Base-by-base conservation (phyloP, 2,888 invertebrate species). In the Meteorus cinctellus region DNA sequence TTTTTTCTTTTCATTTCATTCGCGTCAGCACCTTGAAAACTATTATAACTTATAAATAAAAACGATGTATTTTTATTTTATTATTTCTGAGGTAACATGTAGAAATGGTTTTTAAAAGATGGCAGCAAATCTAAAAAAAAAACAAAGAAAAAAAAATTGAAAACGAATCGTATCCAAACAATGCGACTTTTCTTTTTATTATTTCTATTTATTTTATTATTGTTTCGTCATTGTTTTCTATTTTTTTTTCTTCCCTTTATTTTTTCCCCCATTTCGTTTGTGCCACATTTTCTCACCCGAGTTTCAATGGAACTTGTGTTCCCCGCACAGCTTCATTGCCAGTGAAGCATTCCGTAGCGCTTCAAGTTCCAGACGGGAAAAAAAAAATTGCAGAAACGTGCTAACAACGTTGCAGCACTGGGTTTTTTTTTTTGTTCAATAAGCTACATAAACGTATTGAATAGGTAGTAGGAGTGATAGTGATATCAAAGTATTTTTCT, bases 281-380 rank as follows among this genome's bases (percentile, higher is more conserved):
- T 5, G 12, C 19, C 19, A 27, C 66, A 41, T 66, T 66, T 66
- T 27, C 14, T 41, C 66, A 8, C 19, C 10, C n/a, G 36, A 19
- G 66, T 66, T 45, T 66, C 66, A 66, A 66, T 66, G 55, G 19
- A 19, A 55, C 19, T 55, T 55, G 55, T 55, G 24, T 55, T 55
- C 55, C 55, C 48, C 36, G 10, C 48, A 51, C 68, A 29, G 68
- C 59, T 59, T 59, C 36, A 31, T 29, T 16, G 55, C 55, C 19
- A 24, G 55, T 55, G 19, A 8, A 55, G 31, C 29, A 70, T 70
- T 59, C 59, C 59, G 31, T 31, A n/a, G 59, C 36, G 24, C 59
- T 51, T 36, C 12, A 29, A 19, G 31, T 48, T 36, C 19, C 59
- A 51, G 34, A 2, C 4, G 12, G 27, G 48, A 59, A 59, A 45